Evolutionary conservation across 2,888 invertebrate genomes (phyloP), one percentile per base, ranked within the genome.

Genomic region (Oegoconia quadripuncta): DNA sequence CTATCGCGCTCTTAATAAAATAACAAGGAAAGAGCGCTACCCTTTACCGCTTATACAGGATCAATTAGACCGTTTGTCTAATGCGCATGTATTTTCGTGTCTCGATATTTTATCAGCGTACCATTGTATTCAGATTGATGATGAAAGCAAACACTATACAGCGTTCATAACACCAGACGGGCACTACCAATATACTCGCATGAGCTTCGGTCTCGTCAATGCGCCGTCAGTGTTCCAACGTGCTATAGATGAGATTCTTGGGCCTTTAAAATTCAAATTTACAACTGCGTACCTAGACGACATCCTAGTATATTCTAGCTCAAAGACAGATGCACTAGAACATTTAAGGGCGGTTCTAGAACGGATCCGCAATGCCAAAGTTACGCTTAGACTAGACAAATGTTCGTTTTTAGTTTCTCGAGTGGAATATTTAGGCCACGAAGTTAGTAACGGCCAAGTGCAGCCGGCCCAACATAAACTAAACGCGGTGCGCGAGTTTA

Each of bases 401-500:
- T 18, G 18, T 18, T 5, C 3, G 7, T 18, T 18, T 18, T 7
- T 18, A 7, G 18, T 18, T 18, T 7, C 18, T 5, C 18, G 18
- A 5, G 18, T 18, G 18, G 35, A 27, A 17, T 35, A 35, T 12
- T 12, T 28, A n/a, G 27, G 35, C 11, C 35, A 35, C 18, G 35
- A 20, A 7, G 17, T 35, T 3, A 27, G 9, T 15, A 11, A 17
- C 18, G 35, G 35, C 9, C 17, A 26, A 17, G 9, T 28, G 0
- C 29, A 16, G 11, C 23, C 22, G 1, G 5, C 29, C 15, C 12
- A 7, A 7, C 22, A 23, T 15, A 30, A 30, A 30, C 5, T 37
- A 9, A 15, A 3, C 2, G 18, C 18, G 7, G 18, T 18, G 7
- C 18, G 18, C 7, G 18, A 18, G 3, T 18, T 18, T 18, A 3